Evolutionary conservation across 1,140 invertebrate species (phyloP).

Genomic region (Procambarus clarkii): DNA sequence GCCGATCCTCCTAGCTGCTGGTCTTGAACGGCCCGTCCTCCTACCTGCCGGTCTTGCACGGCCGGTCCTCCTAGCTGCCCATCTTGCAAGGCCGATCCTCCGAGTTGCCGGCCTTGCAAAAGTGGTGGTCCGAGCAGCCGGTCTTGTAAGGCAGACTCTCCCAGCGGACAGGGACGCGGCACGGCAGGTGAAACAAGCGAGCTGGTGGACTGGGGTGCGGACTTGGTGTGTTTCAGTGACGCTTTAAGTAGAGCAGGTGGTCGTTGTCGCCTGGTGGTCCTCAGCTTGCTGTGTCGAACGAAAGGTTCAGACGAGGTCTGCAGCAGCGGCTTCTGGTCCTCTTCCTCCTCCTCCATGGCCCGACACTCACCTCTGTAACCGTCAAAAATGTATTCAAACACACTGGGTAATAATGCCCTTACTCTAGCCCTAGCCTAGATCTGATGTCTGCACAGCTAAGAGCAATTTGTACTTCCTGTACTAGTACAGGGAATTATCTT

Average conservation of each 20-base stretch:
- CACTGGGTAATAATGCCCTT: no score
- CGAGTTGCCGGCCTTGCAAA: background rate
- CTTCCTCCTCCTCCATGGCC: conserved; percentile 1
- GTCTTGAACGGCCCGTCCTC: no score
- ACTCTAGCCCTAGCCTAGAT: no score
- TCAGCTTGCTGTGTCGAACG: background rate
- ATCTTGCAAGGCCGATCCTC: background rate
- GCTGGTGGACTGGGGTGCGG: background rate
- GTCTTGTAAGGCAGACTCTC: background rate
- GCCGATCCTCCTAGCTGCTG: background rate
- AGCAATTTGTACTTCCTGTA: no score
- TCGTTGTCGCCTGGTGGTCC: background rate
- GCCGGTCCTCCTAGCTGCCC: background rate
- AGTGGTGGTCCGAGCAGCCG: background rate
- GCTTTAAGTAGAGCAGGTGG: background rate
- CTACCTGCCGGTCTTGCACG: background rate
- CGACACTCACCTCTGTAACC: background rate
- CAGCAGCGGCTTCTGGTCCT: background rate
- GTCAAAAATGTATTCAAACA: no score
- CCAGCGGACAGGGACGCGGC: no score
- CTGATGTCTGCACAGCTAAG: no score
- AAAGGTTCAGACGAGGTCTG: background rate
- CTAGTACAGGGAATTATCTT: no score
- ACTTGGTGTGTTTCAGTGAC: background rate
- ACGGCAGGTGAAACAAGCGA: background rate